Conservation (phyloP, 2,113 vertebrate genomes). For the Myrmecophaga tridactyla region DNA sequence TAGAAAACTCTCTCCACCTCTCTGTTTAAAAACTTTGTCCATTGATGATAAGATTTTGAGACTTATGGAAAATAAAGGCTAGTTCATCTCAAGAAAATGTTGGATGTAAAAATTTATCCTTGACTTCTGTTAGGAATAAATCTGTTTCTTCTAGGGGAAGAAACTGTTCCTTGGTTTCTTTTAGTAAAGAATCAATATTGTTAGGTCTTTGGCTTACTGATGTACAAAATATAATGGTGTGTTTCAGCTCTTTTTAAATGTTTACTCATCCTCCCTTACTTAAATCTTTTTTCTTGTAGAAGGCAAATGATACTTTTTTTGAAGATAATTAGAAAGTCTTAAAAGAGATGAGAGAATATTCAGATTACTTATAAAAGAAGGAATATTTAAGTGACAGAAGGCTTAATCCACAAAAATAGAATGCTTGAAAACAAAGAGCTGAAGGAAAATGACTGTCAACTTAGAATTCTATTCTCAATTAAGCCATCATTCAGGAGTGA, state of each 20-base stretch:
- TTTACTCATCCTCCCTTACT: not conserved
- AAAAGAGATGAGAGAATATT: not conserved
- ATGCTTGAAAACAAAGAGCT: not conserved
- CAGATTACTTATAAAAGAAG: not conserved
- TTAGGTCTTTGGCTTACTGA: not conserved
- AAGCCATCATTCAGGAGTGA: not conserved
- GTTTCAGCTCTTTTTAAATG: not conserved
- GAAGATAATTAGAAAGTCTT: constrained; percentile 16
- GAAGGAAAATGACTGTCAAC: constrained; percentile 12
- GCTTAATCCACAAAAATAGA: not conserved
- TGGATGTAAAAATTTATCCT: not conserved
- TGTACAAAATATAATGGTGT: not conserved
- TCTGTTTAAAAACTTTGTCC: not conserved
- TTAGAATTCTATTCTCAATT: constrained; percentile 11
- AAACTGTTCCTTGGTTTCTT: not conserved
- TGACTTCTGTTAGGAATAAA: not conserved
- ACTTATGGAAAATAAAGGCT: not conserved
- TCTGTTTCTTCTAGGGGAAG: not conserved
- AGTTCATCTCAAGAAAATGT: not conserved
- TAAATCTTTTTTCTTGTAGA: not conserved
- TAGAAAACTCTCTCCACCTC: not conserved
- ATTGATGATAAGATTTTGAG: not conserved
- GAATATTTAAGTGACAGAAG: not conserved
- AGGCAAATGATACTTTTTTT: not conserved
- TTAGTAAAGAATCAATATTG: not conserved